Conservation (phyloP, 2,113 vertebrate genomes). For the Ornithorhynchus anatinus region DNA sequence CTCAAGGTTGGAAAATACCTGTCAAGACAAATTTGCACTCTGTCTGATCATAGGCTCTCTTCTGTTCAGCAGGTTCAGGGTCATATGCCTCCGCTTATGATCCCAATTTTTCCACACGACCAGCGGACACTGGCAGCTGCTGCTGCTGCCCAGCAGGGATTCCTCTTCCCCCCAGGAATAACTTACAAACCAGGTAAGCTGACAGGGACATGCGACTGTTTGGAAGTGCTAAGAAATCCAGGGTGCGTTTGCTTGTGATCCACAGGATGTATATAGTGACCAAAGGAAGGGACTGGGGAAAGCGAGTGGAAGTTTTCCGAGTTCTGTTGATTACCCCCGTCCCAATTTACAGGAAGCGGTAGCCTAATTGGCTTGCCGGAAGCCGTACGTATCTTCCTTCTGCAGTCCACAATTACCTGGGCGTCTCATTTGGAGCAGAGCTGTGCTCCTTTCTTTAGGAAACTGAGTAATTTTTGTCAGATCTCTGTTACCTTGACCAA, state of each 20-base stretch:
- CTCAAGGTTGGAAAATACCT: conserved; percentile 75
- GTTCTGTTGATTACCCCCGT: too few relatives aligned
- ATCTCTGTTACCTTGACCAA: not conserved
- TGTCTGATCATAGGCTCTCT: conserved; percentile 83
- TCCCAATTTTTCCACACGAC: conserved; percentile 99
- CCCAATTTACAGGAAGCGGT: too few relatives aligned
- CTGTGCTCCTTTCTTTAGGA: not conserved
- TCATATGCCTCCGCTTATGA: conserved; percentile 99
- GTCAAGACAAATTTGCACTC: conserved; percentile 77
- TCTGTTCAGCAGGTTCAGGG: conserved; percentile 99
- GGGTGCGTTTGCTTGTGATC: conserved; percentile 11
- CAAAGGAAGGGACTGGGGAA: too few relatives aligned
- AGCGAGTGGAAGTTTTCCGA: too few relatives aligned
- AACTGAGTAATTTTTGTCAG: conserved; percentile 1
- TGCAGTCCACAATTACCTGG: not conserved
- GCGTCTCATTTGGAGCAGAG: not conserved
- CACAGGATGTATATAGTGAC: too few relatives aligned
- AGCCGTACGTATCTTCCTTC: too few relatives aligned
- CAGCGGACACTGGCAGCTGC: conserved; percentile 98
- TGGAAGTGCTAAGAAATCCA: not conserved
- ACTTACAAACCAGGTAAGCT: conserved; percentile 98
- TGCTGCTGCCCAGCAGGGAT: conserved; percentile 98
- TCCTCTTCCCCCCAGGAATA: conserved; percentile 98
- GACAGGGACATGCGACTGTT: conserved; percentile 2
- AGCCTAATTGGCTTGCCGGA: too few relatives aligned